Evolutionary conservation across 2,888 invertebrate genomes (phyloP), one percentile per base, ranked within the genome.

Genomic region (Stictocephala bisonia): DNA sequence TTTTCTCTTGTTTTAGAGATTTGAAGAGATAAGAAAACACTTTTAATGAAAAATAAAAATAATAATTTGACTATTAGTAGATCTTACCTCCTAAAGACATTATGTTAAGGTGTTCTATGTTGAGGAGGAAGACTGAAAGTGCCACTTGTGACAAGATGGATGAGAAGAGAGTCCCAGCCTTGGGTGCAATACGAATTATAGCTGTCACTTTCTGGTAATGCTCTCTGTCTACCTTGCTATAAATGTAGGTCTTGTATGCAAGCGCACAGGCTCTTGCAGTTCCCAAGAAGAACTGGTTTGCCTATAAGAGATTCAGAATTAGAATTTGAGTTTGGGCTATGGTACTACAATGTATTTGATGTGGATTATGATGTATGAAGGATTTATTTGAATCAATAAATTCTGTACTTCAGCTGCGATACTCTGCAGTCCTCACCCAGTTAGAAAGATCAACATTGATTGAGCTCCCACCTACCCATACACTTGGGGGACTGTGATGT

Each of bases 191-290:
- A 7, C 60, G n/a, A 22, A 60, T 60, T 6, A 60, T 40, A 13
- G 60, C 60, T 20, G 60, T 60, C 20, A 60, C 60, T 13, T 35
- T 60, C 40, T 60, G 60, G 29, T 60, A 60, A 22, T 60, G 60
- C 22, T 60, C 40, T 13, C 40, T 15, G 40, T 60, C 60, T 15
- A 60, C 60, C 7, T 35, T 60, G 13, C 31, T 40, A 29, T 60
- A 60, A n/a, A 60, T 60, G 60, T 60, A 60, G 1, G 60, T 60
- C 22, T 60, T 60, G 60, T 60, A 60, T 3, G 60, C 60, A n/a
- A 60, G 31, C 31, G 29, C 40, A 29, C 60, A 60, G 7, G 60
- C 60, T 60, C 40, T 60, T 1, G 31, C 24, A 2, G 60, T 60
- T 20, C 29, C 60, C 20, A 4, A 60, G 40, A 60, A 60, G 40